These are phyloP conservation scores for Pseudochaenichthys georgianus DNA, from an alignment of 2,797 vertebrate species.

Conservation along the genomic window DNA sequence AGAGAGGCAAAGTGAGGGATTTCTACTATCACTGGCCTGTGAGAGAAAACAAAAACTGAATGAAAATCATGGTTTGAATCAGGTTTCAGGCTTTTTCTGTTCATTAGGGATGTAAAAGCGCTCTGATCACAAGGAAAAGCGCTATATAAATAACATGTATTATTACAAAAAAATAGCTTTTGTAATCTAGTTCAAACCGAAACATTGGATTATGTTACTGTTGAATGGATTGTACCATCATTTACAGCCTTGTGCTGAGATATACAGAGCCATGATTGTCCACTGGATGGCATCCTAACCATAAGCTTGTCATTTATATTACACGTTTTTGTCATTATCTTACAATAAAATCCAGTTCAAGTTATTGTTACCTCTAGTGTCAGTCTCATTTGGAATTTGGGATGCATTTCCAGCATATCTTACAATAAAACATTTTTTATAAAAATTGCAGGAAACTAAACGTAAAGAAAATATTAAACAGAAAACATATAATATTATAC, in stretches of 20 bases:
- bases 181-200: not conserved
- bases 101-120: too few relatives aligned
- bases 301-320: not conserved
- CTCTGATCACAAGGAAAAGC: too few relatives aligned
- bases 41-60: not conserved
- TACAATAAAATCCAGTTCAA: not conserved
- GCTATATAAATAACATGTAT: too few relatives aligned
- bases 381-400: not conserved
- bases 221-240: not conserved
- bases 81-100: not conserved
- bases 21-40: conserved; percentile 96
- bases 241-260: not conserved
- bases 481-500: not conserved
- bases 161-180: not conserved
- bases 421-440: not conserved
- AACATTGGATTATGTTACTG: not conserved
- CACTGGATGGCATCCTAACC: conserved; percentile 39
- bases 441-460: not conserved
- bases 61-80: not conserved
- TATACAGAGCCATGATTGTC: not conserved
- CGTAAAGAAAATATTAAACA: not conserved
- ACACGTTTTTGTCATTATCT: not conserved
- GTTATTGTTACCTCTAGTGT: not conserved
- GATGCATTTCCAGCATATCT: not conserved
- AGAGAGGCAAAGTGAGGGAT: conserved; percentile 96